phyloP scores from a whole-genome alignment of 2,888 invertebrate genomes.

The Tryphoninae sp. region DNA sequence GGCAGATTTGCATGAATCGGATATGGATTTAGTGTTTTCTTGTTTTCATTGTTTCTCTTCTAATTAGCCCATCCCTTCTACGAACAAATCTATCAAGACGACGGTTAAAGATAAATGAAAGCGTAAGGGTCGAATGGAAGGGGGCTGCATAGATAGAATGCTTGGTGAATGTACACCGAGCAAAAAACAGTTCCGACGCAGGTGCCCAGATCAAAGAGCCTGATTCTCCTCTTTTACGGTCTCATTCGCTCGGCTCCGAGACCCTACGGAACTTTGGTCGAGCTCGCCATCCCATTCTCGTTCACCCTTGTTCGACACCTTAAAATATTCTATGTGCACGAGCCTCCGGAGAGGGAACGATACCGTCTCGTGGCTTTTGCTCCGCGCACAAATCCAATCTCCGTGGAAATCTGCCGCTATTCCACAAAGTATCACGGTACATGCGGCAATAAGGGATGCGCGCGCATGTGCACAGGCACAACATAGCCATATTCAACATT shows the following conservation, averaged over 20 bases:
- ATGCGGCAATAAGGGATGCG: background rate
- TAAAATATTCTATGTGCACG: constrained; percentile 66
- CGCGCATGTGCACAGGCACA: background rate
- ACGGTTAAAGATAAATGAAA: background rate
- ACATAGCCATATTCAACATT: background rate
- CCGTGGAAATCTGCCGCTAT: constrained; percentile 67
- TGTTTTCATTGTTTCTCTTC: background rate
- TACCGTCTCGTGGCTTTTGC: constrained; percentile 42
- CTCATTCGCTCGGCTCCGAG: constrained; percentile 42
- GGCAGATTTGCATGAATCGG: no score
- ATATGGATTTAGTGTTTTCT: background rate
- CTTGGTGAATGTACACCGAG: constrained; percentile 28
- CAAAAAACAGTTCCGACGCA: constrained; percentile 59
- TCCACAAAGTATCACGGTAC: constrained; percentile 33
- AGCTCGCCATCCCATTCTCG: constrained; percentile 32
- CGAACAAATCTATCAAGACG: background rate
- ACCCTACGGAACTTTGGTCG: constrained; percentile 27
- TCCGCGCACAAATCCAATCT: constrained; percentile 70
- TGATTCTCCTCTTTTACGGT: constrained; percentile 62
- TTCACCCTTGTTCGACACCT: constrained; percentile 62
- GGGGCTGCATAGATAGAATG: background rate
- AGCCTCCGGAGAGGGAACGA: constrained; percentile 3
- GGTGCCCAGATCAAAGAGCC: constrained; percentile 71
- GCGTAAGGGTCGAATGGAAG: background rate
- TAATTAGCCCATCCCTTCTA: background rate